These are phyloP conservation scores for Phymanthus crucifer DNA, from an alignment of 92 coral and sea anemone genomes.

Conservation along the genomic window DNA sequence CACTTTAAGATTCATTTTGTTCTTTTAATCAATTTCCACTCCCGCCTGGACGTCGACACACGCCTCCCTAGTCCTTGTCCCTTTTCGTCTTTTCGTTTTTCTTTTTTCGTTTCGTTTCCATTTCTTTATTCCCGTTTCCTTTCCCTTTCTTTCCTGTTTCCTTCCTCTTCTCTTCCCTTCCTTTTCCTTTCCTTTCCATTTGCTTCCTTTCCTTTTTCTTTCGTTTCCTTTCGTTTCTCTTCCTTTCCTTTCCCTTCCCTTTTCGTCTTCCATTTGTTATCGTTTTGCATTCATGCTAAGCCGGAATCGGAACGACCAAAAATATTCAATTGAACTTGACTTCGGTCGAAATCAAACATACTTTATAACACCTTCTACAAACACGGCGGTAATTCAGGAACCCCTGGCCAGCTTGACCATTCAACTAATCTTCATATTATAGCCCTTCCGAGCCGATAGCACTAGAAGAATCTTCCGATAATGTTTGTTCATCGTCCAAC, in stretches of 20 bases:
- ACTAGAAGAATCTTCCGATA: background rate
- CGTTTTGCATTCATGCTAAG: background rate
- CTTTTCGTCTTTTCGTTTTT: background rate
- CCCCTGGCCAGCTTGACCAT: background rate
- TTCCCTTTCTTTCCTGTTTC: background rate
- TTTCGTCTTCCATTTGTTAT: background rate
- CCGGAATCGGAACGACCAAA: background rate
- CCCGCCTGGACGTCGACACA: background rate
- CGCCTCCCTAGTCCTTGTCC: background rate
- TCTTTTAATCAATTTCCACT: background rate
- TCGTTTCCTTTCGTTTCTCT: background rate
- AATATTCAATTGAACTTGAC: background rate
- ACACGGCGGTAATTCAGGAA: background rate
- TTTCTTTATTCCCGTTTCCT: background rate
- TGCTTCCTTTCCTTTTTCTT: background rate
- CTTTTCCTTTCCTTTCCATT: background rate
- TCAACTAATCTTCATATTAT: background rate
- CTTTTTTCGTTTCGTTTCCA: background rate
- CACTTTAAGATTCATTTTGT: background rate
- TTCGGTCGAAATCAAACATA: background rate
- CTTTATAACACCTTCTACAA: background rate
- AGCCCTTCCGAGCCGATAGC: background rate
- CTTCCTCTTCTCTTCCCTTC: background rate
- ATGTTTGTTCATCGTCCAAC: background rate
- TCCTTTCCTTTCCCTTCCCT: background rate